phyloP scores from a whole-genome alignment of 2,797 vertebrate genomes.

The Coccyzus lansbergi region DNA sequence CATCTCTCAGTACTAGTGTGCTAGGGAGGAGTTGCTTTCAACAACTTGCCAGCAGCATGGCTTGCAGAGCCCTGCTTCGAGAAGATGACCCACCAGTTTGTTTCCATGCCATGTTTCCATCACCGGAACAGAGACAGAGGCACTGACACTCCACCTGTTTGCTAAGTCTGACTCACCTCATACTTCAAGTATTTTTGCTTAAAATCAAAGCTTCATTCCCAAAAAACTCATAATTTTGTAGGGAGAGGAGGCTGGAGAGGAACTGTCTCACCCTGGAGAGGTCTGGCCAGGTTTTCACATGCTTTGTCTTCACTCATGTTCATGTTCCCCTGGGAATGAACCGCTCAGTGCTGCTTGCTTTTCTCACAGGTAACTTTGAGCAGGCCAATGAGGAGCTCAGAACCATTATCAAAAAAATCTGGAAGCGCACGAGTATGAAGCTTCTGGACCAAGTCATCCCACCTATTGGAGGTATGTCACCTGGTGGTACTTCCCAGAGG shows the following conservation, averaged over 20 bases:
- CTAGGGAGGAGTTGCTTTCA: background rate
- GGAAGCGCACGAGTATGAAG: constrained; percentile 99
- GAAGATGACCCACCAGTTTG: background rate
- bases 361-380: constrained; percentile 91
- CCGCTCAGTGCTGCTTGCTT: background rate
- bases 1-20: background rate
- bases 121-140: background rate
- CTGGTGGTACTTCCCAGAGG: background rate
- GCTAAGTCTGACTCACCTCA: background rate
- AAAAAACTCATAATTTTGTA: background rate
- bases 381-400: constrained; percentile 96
- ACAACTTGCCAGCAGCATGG: background rate
- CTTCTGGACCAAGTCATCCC: constrained; percentile 98
- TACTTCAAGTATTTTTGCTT: background rate
- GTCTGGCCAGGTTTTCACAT: background rate
- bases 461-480: constrained; percentile 89
- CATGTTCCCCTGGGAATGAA: background rate
- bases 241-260: background rate
- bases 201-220: background rate
- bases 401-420: constrained; percentile 96
- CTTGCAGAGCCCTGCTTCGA: background rate
- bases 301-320: background rate
- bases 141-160: rapidly evolving
- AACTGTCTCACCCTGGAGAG: background rate
- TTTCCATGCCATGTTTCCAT: background rate